Conservation (phyloP, 2,113 vertebrate species). For the Eptesicus fuscus region DNA sequence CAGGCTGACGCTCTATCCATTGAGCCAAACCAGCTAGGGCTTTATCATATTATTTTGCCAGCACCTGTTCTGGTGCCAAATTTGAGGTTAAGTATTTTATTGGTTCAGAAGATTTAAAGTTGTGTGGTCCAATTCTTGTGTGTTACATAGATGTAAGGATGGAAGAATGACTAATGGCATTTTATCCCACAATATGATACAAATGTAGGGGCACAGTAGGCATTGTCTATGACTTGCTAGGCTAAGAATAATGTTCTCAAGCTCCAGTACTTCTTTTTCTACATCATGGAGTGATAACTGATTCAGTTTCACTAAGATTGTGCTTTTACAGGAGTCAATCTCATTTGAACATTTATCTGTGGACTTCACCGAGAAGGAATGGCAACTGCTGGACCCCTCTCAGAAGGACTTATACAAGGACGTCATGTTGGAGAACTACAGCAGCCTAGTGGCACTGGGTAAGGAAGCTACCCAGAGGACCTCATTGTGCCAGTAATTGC, state of each 20-base stretch:
- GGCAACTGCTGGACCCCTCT: conserved; percentile 46
- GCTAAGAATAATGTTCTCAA: not conserved
- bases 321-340: conserved; percentile 36
- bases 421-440: conserved; percentile 69
- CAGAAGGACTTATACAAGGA: conserved; percentile 65
- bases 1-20: too few species aligned
- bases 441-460: conserved; percentile 49
- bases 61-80: not conserved
- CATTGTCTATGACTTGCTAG: accelerated
- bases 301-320: not conserved
- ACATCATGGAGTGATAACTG: accelerated
- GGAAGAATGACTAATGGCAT: not conserved
- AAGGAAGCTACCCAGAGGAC: not conserved
- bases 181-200: not conserved
- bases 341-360: conserved; percentile 67
- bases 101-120: not conserved
- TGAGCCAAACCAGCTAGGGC: too few species aligned
- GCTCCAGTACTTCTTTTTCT: not conserved
- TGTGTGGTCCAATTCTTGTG: not conserved
- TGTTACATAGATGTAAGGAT: not conserved
- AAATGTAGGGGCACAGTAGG: not conserved
- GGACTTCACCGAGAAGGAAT: conserved; percentile 62
- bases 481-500: not conserved
- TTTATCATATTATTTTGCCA: not conserved
- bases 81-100: not conserved